Evolutionary conservation across 1,140 invertebrate species (phyloP).

Genomic region (Eueides isabella): DNA sequence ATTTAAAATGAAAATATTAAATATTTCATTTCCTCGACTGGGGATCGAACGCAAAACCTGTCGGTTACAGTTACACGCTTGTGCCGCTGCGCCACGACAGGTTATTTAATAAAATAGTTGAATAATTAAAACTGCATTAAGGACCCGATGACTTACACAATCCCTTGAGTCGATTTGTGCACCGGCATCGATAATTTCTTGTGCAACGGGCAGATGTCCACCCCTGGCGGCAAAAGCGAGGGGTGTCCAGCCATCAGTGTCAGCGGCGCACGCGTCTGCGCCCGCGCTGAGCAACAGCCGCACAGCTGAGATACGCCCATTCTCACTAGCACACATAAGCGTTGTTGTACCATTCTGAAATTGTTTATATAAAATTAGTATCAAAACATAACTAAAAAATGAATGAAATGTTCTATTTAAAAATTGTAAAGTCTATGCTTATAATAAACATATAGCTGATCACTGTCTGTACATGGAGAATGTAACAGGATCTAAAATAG

Average conservation of each 20-base stretch:
- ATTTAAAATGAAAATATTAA: no score
- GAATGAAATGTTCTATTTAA: background rate
- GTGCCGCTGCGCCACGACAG: no score
- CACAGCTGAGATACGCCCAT: conserved; percentile 91
- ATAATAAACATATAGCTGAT: no score
- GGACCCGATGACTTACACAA: conserved; percentile 85
- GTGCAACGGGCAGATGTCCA: conserved; percentile 92
- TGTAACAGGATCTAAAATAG: no score
- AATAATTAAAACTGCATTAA: background rate
- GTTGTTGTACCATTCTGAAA: conserved; percentile 94
- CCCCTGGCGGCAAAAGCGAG: conserved; percentile 95
- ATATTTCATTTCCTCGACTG: no score
- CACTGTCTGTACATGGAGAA: no score
- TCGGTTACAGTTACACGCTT: no score
- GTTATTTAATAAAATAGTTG: no score
- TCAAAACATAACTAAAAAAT: background rate
- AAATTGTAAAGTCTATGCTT: background rate
- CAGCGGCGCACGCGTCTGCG: conserved; percentile 95
- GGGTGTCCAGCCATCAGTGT: conserved; percentile 96
- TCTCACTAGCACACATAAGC: conserved; percentile 93
- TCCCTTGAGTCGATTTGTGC: conserved; percentile 95
- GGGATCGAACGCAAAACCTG: no score
- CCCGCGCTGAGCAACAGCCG: conserved; percentile 91
- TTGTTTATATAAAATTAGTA: background rate
- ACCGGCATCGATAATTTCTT: conserved; percentile 93